Evolutionary conservation across 2,113 vertebrate species (phyloP), one percentile per base, ranked within the genome.

Genomic region (Cephalopholis sonnerati): DNA sequence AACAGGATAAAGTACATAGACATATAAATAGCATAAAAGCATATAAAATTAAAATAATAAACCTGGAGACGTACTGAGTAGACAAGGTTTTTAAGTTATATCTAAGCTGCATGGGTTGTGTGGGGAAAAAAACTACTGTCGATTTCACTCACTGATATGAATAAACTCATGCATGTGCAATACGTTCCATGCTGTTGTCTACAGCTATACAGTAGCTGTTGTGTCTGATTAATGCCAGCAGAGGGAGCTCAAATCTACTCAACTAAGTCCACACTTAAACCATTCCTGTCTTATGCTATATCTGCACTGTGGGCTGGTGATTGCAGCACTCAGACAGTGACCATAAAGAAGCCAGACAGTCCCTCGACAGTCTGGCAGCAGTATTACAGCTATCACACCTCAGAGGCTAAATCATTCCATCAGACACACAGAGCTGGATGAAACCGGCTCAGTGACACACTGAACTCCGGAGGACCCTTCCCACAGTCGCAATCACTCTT

Each of bases 381-480:
- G 51, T 29, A 62, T 69, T 64, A 83, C 58, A 57, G 81, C 50
- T 44, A 46, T 25, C 58, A 18, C 81, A 80, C 75, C 80, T 85
- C 48, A 16, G 81, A 75, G 77, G 41, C 46, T 59, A 69, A 87
- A 88, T 86, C 55, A 20, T 63, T 75, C 41, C 46, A 74, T 79
- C 46, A 74, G 41, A 73, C 67, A 36, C 64, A 66, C 20, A 46
- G 39, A 65, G 58, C 65, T 22, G 51, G 32, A 51, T 36, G 68
- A 65, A 83, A 81, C 39, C 79, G 24, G 69, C 81, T 80, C 62
- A 7, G 59, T 76, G 89, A 76, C 88, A 89, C 85, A 82, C 57
- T 93, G 89, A 93, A 93, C 91, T 91, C 84, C 73, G 24, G 2
- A 58, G 55, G 70, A 90, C 83, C 83, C 46, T 62, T 54, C 77